Conservation (phyloP, 2,888 invertebrate genomes). For the Linyphia triangularis region DNA sequence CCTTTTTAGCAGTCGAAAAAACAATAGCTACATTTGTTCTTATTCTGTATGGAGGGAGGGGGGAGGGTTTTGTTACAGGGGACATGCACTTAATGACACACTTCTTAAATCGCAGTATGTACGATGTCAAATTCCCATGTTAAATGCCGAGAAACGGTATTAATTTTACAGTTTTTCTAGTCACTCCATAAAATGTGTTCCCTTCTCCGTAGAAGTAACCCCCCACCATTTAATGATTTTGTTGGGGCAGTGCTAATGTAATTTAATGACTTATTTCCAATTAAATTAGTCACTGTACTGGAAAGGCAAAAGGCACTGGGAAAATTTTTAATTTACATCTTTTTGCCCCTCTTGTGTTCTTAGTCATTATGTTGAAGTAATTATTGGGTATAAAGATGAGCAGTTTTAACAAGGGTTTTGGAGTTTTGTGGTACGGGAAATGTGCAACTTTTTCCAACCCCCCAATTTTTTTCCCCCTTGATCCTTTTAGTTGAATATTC, state of each 20-base stretch:
- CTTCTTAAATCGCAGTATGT: constrained; percentile 65
- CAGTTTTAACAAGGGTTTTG: constrained; percentile 37
- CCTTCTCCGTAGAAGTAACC: constrained; percentile 35
- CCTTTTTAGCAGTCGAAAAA: constrained; percentile 66
- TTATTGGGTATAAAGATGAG: constrained; percentile 59
- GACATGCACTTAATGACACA: constrained; percentile 70
- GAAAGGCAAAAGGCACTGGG: constrained; percentile 67
- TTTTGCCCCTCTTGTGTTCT: constrained; percentile 60
- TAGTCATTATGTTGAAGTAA: constrained; percentile 72
- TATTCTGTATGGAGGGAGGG: constrained; percentile 4
- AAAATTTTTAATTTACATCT: constrained; percentile 74
- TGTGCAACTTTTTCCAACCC: constrained; percentile 42
- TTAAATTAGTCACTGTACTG: constrained; percentile 74
- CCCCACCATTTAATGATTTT: constrained; percentile 74
- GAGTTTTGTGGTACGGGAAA: constrained; percentile 50
- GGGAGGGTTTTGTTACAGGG: constrained; percentile 34
- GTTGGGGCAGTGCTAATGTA: constrained; percentile 74
- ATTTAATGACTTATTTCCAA: constrained; percentile 75
- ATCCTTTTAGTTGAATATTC: constrained; percentile 47
- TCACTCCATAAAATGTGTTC: constrained; percentile 72
- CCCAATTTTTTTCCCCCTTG: background rate
- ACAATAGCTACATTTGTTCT: constrained; percentile 70
- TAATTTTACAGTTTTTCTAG: constrained; percentile 73
- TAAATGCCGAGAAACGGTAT: constrained; percentile 71
- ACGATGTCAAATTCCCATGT: constrained; percentile 64